phyloP scores from a whole-genome alignment of 2,888 invertebrate genomes.

The Epistrophe grossulariae region DNA sequence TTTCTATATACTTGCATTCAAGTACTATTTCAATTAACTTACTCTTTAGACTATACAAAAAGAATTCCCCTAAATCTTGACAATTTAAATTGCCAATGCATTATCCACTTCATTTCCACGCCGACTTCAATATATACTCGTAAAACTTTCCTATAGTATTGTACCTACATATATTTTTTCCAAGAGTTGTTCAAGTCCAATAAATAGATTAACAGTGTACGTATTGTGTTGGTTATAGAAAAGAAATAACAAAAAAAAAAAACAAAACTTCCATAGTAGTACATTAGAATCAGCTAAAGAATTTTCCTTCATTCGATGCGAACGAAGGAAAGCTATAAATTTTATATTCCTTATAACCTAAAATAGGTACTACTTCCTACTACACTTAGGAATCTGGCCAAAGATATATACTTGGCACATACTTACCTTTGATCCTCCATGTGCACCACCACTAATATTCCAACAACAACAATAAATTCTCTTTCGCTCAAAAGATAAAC shows the following conservation, averaged over 20 bases:
- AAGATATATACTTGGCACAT: constrained; percentile 17
- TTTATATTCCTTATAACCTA: constrained; percentile 25
- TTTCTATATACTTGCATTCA: neutral
- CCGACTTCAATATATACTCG: constrained; percentile 42
- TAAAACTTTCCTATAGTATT: constrained; percentile 1
- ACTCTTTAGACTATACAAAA: neutral
- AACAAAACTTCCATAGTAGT: neutral
- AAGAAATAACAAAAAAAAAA: constrained; percentile 15
- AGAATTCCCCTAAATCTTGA: constrained; percentile 52
- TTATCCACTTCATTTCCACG: constrained; percentile 59
- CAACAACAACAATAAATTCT: constrained; percentile 26
- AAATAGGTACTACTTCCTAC: constrained; percentile 3
- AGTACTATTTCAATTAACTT: constrained; percentile 39
- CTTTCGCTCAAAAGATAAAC: neutral
- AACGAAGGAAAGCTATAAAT: constrained; percentile 56
- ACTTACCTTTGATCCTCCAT: constrained; percentile 56
- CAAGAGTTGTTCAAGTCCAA: constrained; percentile 59
- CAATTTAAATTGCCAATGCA: constrained; percentile 62
- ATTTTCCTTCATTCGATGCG: constrained; percentile 18
- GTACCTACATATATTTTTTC: constrained; percentile 48
- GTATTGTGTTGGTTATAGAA: constrained; percentile 32
- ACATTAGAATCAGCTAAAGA: constrained; percentile 51
- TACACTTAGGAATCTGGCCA: constrained; percentile 49
- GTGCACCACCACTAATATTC: constrained; percentile 32
- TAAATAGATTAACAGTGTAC: constrained; percentile 72